Conservation (phyloP, 2,888 invertebrate genomes). For the Thysanoteuthis rhombus region DNA sequence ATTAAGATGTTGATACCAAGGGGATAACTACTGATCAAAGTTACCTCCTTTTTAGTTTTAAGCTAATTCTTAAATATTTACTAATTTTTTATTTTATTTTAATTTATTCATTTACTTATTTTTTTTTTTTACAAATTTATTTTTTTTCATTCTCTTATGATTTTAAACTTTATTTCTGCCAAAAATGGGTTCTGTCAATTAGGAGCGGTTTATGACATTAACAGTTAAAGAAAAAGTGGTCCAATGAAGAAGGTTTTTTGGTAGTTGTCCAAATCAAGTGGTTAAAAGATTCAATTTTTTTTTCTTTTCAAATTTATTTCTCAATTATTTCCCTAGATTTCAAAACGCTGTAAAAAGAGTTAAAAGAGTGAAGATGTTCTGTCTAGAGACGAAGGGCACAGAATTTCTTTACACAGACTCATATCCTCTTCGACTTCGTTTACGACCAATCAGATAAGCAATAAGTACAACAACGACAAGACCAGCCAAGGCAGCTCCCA, state of each 20-base stretch:
- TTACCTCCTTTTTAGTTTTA: too few relatives aligned
- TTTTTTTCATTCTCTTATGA: too few relatives aligned
- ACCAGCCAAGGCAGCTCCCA: constrained; percentile 90
- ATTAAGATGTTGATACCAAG: too few relatives aligned
- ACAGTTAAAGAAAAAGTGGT: neutral
- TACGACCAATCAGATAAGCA: constrained; percentile 90
- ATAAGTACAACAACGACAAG: constrained; percentile 90
- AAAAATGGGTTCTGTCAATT: too few relatives aligned
- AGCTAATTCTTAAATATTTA: too few relatives aligned
- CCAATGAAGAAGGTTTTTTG: neutral
- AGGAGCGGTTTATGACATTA: too few relatives aligned
- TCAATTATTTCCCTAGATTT: neutral
- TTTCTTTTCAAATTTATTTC: neutral
- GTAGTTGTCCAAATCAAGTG: neutral
- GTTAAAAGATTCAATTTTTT: neutral
- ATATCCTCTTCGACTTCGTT: constrained; percentile 62
- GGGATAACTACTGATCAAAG: too few relatives aligned
- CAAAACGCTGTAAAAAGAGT: neutral
- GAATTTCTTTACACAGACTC: constrained; percentile 58
- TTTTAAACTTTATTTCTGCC: too few relatives aligned
- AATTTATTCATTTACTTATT: too few relatives aligned
- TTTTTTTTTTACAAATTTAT: too few relatives aligned
- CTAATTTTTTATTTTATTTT: too few relatives aligned
- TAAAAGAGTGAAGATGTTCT: neutral
- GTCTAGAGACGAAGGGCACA: neutral